Evolutionary conservation across 2,888 invertebrate species (phyloP).

Genomic region (Pachydiplax longipennis): DNA sequence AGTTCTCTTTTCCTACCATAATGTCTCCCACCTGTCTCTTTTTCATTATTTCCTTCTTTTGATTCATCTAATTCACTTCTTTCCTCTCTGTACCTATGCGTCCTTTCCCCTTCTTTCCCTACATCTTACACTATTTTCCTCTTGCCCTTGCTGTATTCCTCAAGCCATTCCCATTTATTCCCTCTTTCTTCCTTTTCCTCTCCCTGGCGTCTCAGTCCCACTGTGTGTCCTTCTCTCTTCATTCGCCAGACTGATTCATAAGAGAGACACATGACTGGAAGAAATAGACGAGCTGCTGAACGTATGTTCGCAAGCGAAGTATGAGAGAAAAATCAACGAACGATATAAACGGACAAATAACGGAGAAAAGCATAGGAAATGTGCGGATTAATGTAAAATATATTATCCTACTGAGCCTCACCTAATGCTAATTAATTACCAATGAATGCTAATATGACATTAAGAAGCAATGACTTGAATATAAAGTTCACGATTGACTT

Average conservation of each 20-base stretch:
- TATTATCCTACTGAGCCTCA: no score
- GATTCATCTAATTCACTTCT: no score
- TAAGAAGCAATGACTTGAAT: no score
- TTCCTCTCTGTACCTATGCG: background rate
- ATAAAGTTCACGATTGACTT: no score
- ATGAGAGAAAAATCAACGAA: background rate
- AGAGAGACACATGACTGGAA: background rate
- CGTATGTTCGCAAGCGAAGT: background rate
- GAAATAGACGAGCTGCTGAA: background rate
- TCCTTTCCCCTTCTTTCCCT: background rate
- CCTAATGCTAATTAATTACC: no score
- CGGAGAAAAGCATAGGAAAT: no score
- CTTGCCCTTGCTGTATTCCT: background rate
- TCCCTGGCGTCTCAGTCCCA: background rate
- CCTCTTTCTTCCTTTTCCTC: background rate
- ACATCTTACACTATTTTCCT: background rate
- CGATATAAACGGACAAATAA: background rate
- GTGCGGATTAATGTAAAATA: no score
- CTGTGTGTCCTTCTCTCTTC: background rate
- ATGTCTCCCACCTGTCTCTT: background rate
- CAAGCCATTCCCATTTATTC: background rate
- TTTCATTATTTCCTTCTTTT: background rate
- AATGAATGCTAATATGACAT: no score
- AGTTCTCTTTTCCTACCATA: background rate
- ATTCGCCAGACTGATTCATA: background rate